Evolutionary conservation across 2,113 vertebrate genomes (phyloP).

Genomic region (Myocastor coypus): DNA sequence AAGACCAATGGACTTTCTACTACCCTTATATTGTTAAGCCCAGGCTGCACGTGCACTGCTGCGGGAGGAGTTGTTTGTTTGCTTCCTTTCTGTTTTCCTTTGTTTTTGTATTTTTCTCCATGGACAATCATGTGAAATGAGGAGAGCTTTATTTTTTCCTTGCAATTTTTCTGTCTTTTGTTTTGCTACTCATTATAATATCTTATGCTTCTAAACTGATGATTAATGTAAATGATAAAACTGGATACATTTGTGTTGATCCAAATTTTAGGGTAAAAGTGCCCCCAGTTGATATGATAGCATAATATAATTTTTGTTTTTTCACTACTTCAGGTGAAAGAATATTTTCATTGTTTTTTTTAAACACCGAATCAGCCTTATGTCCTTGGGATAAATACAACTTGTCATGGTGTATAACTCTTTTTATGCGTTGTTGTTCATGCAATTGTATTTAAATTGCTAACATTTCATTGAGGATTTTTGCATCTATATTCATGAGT

Average conservation of each 20-base stretch:
- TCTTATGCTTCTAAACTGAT: not conserved
- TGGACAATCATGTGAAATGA: not conserved
- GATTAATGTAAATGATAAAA: not conserved
- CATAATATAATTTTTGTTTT: not conserved
- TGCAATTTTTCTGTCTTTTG: not conserved
- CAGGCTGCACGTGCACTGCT: not conserved
- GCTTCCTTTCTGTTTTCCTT: not conserved
- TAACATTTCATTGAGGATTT: not conserved
- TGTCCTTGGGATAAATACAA: not conserved
- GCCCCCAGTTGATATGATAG: not conserved
- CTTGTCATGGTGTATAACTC: not conserved
- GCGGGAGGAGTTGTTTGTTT: not conserved
- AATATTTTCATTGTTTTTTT: not conserved
- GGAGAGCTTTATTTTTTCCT: not conserved
- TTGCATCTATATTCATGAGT: not conserved
- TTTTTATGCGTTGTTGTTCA: not conserved
- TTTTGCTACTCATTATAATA: not conserved
- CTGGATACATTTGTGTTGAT: not conserved
- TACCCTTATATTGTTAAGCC: not conserved
- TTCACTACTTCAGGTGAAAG: not conserved
- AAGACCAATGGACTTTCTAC: not conserved
- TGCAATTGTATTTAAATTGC: not conserved
- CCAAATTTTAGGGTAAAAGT: not conserved
- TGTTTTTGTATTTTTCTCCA: not conserved
- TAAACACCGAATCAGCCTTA: not conserved